Evolutionary conservation across 2,888 invertebrate genomes (phyloP).

Genomic region (Sarcophaga caerulescens): DNA sequence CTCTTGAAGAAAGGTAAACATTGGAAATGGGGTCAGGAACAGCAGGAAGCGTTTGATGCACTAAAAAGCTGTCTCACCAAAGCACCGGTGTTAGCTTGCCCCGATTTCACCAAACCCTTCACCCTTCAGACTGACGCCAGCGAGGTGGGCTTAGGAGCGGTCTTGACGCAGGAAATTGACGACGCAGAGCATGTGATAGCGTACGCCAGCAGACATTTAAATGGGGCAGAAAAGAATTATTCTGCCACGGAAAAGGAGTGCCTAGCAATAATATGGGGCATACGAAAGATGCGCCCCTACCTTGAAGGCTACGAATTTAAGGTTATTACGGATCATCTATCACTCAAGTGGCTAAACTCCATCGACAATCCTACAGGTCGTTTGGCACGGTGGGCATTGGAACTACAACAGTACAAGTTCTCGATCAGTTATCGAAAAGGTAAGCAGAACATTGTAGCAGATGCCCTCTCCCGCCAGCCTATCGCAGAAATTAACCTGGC

Average conservation of each 20-base stretch:
- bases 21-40: no score
- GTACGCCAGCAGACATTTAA: constrained; percentile 37
- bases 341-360: constrained; percentile 38
- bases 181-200: constrained; percentile 31
- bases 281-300: constrained; percentile 29
- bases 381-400: constrained; percentile 45
- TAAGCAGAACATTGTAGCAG: constrained; percentile 37
- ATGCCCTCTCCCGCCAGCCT: constrained; percentile 36
- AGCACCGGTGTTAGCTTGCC: constrained; percentile 39
- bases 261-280: constrained; percentile 20
- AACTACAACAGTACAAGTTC: constrained; percentile 45
- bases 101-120: constrained; percentile 4
- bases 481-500: not conserved
- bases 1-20: no score
- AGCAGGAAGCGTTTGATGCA: constrained; percentile 26
- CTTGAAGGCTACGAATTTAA: constrained; percentile 6
- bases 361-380: constrained; percentile 42
- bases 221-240: constrained; percentile 38
- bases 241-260: constrained; percentile 47
- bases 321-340: constrained; percentile 1
- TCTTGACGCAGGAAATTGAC: constrained; percentile 43
- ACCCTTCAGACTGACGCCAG: constrained; percentile 51
- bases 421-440: constrained; percentile 32
- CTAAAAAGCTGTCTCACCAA: constrained; percentile 17
- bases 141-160: constrained; percentile 33